phyloP scores from a whole-genome alignment of 2,888 invertebrate species.

The Dynastes grantii region DNA sequence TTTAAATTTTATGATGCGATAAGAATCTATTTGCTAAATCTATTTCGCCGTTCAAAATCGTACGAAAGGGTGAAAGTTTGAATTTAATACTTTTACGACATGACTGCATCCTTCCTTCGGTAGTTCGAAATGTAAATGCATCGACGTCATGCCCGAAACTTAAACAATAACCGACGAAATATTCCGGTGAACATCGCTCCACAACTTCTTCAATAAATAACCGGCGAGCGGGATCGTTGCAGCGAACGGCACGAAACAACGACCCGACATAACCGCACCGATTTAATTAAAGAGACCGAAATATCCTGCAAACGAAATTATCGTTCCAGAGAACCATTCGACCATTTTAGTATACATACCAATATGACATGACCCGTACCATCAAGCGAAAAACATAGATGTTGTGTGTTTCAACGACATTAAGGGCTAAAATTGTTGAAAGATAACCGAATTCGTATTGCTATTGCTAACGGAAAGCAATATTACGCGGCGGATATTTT shows the following conservation, averaged over 20 bases:
- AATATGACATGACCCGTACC: too few relatives aligned
- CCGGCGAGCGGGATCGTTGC: not conserved
- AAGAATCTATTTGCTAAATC: too few relatives aligned
- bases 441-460: too few relatives aligned
- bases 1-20: too few relatives aligned
- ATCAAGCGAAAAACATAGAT: too few relatives aligned
- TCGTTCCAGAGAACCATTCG: not conserved
- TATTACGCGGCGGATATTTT: too few relatives aligned
- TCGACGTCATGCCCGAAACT: not conserved
- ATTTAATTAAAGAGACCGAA: conserved; percentile 15
- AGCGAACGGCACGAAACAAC: too few relatives aligned
- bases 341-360: too few relatives aligned
- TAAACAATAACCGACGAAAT: not conserved
- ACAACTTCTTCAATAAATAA: conserved; percentile 14
- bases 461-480: too few relatives aligned
- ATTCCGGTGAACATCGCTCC: not conserved
- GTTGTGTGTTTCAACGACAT: too few relatives aligned
- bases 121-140: conserved; percentile 11
- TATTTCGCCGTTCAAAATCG: too few relatives aligned
- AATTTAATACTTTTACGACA: not conserved
- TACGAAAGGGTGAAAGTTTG: not conserved
- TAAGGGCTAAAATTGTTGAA: too few relatives aligned
- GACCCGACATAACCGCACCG: not conserved
- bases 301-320: not conserved
- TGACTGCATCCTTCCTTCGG: not conserved